Evolutionary conservation across 2,797 vertebrate species (phyloP).

Genomic region (Pygocentrus nattereri): DNA sequence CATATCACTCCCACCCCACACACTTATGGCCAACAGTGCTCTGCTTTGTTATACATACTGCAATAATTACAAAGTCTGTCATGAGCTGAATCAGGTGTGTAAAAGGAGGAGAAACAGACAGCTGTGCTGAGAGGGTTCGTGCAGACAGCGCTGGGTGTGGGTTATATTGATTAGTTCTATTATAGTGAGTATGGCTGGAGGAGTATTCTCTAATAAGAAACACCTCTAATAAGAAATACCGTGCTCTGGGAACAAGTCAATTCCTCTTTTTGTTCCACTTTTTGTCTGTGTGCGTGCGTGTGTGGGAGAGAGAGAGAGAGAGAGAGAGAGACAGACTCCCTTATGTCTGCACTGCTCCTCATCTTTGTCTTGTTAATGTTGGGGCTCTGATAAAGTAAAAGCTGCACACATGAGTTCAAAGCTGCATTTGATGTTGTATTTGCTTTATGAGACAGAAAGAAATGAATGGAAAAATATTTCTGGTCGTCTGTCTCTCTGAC

Average conservation of each 20-base stretch:
- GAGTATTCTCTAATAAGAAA: background rate
- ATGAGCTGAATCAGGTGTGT: constrained; percentile 2
- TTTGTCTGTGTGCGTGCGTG: background rate
- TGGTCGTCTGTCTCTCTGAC: too few relatives aligned
- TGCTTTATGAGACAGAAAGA: constrained; percentile 7
- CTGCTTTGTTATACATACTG: background rate
- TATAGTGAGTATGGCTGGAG: background rate
- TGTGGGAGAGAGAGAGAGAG: background rate
- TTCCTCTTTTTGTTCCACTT: background rate
- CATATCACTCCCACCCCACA: too few relatives aligned
- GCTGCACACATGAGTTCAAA: constrained; percentile 50
- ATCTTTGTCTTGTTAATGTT: constrained; percentile 38
- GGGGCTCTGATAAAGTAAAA: constrained; percentile 43
- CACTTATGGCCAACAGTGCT: background rate
- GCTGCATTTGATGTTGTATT: constrained; percentile 55
- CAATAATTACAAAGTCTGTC: constrained; percentile 1
- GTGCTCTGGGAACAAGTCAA: too few relatives aligned
- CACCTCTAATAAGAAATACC: background rate
- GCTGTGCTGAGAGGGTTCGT: background rate
- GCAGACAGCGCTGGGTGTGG: background rate
- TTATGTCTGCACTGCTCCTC: constrained; percentile 17
- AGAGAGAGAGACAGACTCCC: background rate
- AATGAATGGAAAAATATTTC: background rate
- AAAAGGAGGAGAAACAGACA: background rate
- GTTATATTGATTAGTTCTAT: background rate